Conservation (phyloP, 53 echinoderm and acorn worm species). For the Crossaster papposus region DNA sequence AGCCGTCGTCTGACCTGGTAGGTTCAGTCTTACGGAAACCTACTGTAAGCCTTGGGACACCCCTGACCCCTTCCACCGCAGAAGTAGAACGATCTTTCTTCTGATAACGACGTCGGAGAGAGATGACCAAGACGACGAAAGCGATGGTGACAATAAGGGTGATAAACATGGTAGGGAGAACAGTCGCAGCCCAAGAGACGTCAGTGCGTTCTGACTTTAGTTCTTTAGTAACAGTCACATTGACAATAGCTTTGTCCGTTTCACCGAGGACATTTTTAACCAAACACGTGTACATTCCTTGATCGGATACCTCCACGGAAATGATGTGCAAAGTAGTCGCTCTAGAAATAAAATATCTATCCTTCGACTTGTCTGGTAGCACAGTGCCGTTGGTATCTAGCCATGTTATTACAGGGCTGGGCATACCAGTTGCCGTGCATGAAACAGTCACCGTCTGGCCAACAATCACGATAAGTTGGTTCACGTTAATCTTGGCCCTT, state of each 20-base stretch:
- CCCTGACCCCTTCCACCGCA: too few species aligned
- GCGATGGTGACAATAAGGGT: too few species aligned
- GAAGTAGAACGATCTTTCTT: too few species aligned
- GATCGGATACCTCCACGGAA: conserved; percentile 1
- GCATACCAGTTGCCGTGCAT: not conserved
- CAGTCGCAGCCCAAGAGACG: too few species aligned
- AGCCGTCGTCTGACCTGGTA: too few species aligned
- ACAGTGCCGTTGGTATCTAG: not conserved
- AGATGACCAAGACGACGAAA: too few species aligned
- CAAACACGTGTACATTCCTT: conserved; percentile 31
- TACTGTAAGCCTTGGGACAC: too few species aligned
- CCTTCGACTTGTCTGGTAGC: not conserved
- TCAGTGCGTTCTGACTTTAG: too few species aligned
- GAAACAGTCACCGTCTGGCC: not conserved
- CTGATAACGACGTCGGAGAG: too few species aligned
- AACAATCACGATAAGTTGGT: not conserved
- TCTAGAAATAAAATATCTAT: not conserved
- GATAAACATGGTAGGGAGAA: too few species aligned
- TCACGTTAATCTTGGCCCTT: not conserved
- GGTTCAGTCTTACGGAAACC: too few species aligned
- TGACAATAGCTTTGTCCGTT: not conserved
- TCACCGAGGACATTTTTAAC: not conserved
- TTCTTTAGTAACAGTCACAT: conserved; percentile 5
- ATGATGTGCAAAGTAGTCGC: not conserved
- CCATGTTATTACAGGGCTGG: not conserved